Evolutionary conservation across 2,113 vertebrate species (phyloP), one percentile per base, ranked within the genome.

Genomic region (Bungarus multicinctus): DNA sequence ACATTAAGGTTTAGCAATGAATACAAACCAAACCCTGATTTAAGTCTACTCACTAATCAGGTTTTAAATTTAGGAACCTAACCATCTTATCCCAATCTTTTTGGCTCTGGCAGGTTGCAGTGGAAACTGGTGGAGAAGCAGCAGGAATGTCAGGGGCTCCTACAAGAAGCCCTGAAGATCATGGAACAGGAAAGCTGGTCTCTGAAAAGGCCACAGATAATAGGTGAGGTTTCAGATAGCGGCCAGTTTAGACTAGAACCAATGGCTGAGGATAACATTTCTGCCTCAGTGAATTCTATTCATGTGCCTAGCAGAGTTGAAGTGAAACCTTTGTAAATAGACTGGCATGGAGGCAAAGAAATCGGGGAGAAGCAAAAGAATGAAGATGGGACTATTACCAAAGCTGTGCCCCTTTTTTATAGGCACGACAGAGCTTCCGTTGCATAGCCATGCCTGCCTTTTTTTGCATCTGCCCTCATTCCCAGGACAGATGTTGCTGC

Each of bases 41-140:
- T 81, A 81, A 22, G 3, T 39, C 34, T 39, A 43, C 74, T 81
- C 18, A 81, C 34, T 81, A 22, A 81, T 81, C 74, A 81, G 18
- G 20, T 43, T 81, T 81, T 22, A 81, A 81, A 43, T 81, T 43
- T 43, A 81, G 74, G 34, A 43, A 81, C 74, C 6, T 22, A 3
- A 43, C 8, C 30, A 22, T 0, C 0, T 25, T 18, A 0, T 6
- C 30, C 87, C 11, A 50, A 53, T 85, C 52, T 43, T 87, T 47
- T 81, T 8, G 22, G 9, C 60, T 81, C 5, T 94, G 93, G 43
- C 95, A 99, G 99, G 94, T 97, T 99, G 85, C 97, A 98, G 74
- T 97, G 92, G 90, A 95, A 98, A 94, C 97, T 99, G 95, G 97
- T 92, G 0, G 97, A 98, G 94, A 99, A 98, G 95, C 98, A 99